A percentile compares a stretch with the other conserved stretches of the same genome.
phyloP scores from a whole-genome alignment of 2,113 vertebrate species.

The Scomber scombrus region DNA sequence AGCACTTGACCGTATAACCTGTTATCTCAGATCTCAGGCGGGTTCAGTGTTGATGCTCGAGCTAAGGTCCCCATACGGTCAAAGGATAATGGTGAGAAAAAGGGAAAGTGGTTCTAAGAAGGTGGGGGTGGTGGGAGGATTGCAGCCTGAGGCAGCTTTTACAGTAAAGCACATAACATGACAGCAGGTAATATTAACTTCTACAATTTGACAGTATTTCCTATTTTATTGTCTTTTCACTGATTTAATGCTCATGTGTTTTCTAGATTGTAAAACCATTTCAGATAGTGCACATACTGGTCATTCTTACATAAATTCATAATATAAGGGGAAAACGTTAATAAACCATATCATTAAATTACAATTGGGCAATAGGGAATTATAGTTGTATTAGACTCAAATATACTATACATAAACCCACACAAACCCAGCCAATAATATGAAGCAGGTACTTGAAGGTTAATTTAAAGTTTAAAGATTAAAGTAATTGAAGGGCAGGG shows the following conservation, averaged over 20 bases:
- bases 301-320: too few relatives aligned
- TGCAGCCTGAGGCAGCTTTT: background rate
- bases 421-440: background rate
- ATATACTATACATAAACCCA: too few relatives aligned
- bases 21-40: background rate
- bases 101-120: background rate
- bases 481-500: background rate
- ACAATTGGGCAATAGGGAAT: background rate
- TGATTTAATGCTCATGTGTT: background rate
- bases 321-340: background rate
- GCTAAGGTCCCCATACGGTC: background rate
- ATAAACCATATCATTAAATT: background rate
- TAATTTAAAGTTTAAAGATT: too few relatives aligned
- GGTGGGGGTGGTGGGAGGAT: background rate
- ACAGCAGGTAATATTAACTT: too few relatives aligned
- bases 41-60: background rate
- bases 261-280: too few relatives aligned
- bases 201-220: too few relatives aligned
- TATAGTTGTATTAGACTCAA: background rate
- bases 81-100: background rate
- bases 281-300: too few relatives aligned
- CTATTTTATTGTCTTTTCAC: too few relatives aligned
- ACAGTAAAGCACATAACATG: too few relatives aligned
- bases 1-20: background rate
- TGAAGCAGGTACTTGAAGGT: background rate